phyloP scores from a whole-genome alignment of 2,113 vertebrate genomes.

The Platanista minor region DNA sequence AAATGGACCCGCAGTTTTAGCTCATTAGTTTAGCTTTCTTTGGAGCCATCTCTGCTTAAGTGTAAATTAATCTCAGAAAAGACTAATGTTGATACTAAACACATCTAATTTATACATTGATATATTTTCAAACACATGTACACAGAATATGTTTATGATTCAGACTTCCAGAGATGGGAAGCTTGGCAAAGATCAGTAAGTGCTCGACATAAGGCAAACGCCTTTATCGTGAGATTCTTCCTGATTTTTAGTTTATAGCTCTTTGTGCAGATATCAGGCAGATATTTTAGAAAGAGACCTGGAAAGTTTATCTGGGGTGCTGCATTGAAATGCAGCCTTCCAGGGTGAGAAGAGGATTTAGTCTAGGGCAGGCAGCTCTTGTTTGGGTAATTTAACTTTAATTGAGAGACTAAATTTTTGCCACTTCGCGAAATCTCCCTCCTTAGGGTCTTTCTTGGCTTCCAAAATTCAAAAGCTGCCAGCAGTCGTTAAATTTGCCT shows the following conservation, averaged over 20 bases:
- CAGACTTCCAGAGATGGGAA: background rate
- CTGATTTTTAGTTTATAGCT: background rate
- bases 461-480: background rate
- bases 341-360: background rate
- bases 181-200: background rate
- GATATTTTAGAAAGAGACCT: background rate
- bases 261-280: background rate
- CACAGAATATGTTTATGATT: background rate
- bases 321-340: background rate
- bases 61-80: background rate
- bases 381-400: background rate
- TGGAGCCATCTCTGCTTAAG: background rate
- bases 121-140: background rate
- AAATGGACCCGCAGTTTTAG: background rate
- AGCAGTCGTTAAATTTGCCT: constrained; percentile 53
- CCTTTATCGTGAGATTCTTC: background rate
- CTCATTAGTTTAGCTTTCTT: background rate
- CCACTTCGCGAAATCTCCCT: background rate
- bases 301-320: background rate
- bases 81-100: background rate
- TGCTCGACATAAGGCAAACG: background rate
- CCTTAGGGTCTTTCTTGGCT: background rate
- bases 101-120: background rate
- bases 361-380: background rate
- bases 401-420: background rate